phyloP scores from a whole-genome alignment of 2,888 invertebrate genomes.

The Drymonia ruficornis region DNA sequence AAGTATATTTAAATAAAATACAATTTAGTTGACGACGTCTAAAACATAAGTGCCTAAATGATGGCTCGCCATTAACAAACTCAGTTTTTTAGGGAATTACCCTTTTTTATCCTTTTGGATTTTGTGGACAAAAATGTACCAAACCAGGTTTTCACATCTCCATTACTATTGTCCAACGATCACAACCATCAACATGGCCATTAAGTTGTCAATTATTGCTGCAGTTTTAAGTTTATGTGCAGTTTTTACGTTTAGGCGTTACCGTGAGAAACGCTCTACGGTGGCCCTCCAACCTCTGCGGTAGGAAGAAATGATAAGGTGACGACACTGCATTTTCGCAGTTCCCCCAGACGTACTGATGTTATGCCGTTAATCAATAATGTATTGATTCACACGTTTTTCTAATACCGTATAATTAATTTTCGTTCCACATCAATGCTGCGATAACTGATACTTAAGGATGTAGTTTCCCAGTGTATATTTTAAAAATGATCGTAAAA shows the following conservation, averaged over 20 bases:
- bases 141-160: neutral
- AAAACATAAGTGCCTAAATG: too few species aligned
- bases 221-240: too few species aligned
- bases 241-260: constrained; percentile 23
- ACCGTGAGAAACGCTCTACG: constrained; percentile 48
- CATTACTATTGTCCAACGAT: neutral
- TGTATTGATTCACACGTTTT: constrained; percentile 63
- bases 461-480: neutral
- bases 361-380: constrained; percentile 50
- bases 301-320: constrained; percentile 48
- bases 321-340: constrained; percentile 45
- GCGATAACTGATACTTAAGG: constrained; percentile 34
- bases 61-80: too few species aligned
- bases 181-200: constrained; percentile 2
- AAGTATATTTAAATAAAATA: too few species aligned
- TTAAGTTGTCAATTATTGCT: constrained; percentile 14
- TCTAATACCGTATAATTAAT: constrained; percentile 39
- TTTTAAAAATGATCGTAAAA: neutral
- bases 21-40: too few species aligned
- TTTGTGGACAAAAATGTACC: neutral
- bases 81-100: too few species aligned
- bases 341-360: constrained; percentile 34
- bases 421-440: constrained; percentile 42
- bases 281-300: constrained; percentile 31
- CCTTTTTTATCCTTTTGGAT: too few species aligned